Percentiles rank a stretch among this genome's conserved stretches.
phyloP scores from a whole-genome alignment of 2,113 vertebrate species.

The Calidris pygmaea region DNA sequence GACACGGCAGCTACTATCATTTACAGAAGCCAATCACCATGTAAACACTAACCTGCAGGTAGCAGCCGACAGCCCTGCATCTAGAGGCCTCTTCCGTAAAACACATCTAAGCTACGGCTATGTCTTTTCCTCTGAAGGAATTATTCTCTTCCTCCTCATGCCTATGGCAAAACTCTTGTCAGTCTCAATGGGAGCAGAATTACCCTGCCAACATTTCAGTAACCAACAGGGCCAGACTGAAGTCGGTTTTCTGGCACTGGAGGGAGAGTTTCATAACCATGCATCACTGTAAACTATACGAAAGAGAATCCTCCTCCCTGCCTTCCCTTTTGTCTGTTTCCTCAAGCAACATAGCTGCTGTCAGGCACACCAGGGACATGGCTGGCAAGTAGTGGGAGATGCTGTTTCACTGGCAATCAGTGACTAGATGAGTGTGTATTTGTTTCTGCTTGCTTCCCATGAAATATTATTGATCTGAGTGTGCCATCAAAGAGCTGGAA shows the following conservation, averaged over 20 bases:
- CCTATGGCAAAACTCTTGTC: neutral
- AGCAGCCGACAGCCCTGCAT: neutral
- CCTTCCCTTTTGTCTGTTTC: conserved; percentile 69
- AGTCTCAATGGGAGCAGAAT: neutral
- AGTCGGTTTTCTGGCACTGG: conserved; percentile 58
- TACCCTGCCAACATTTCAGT: neutral
- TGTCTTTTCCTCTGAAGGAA: neutral
- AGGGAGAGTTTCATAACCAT: conserved; percentile 62
- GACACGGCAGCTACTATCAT: neutral
- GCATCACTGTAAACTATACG: conserved; percentile 35
- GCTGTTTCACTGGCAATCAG: conserved; percentile 69
- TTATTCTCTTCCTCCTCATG: neutral
- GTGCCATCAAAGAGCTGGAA: conserved; percentile 44
- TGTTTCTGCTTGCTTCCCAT: conserved; percentile 72
- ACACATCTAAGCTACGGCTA: neutral
- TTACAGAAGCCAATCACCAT: neutral
- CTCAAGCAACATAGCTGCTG: conserved; percentile 46
- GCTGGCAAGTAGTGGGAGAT: conserved; percentile 68
- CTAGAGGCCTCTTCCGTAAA: neutral
- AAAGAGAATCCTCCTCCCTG: conserved; percentile 52
- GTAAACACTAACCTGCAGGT: neutral
- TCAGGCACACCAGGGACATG: conserved; percentile 63
- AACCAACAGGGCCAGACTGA: neutral
- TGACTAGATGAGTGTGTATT: conserved; percentile 54
- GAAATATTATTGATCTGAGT: conserved; percentile 64